Conservation (phyloP, 2,888 invertebrate genomes). For the Drosophila mulleri region DNA sequence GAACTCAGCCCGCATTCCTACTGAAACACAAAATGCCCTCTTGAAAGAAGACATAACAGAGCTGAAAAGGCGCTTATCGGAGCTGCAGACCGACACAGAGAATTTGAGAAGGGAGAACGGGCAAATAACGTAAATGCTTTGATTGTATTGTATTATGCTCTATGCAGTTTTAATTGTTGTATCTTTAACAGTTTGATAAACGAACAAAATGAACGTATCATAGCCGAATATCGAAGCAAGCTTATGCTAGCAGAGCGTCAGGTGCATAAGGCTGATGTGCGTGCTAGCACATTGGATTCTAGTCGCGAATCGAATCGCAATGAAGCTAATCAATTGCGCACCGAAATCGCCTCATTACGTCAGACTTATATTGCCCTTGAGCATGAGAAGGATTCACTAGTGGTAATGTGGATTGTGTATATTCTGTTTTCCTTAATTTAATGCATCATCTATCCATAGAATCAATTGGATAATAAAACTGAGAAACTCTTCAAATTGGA, state of each 20-base stretch:
- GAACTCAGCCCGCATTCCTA: conserved; percentile 86
- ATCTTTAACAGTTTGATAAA: conserved; percentile 88
- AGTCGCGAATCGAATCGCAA: conserved; percentile 87
- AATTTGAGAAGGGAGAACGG: conserved; percentile 86
- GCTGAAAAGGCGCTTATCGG: conserved; percentile 86
- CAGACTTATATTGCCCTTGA: conserved; percentile 88
- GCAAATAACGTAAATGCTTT: conserved; percentile 86
- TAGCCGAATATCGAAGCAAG: conserved; percentile 89
- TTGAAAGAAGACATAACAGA: conserved; percentile 87
- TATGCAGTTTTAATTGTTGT: background rate
- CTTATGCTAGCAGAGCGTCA: conserved; percentile 88
- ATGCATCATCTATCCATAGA: conserved; percentile 64
- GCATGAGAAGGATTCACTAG: conserved; percentile 89
- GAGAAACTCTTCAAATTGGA: conserved; percentile 89
- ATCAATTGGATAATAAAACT: conserved; percentile 90
- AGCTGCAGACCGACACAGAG: conserved; percentile 86
- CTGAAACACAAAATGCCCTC: conserved; percentile 86
- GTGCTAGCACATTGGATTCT: conserved; percentile 87
- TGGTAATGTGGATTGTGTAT: conserved; percentile 84
- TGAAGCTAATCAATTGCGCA: conserved; percentile 87
- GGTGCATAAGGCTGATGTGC: conserved; percentile 87
- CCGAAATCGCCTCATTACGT: conserved; percentile 88
- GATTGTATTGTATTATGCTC: conserved; percentile 34
- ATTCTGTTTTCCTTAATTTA: background rate
- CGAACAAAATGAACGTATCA: conserved; percentile 91